phyloP scores from a whole-genome alignment of 2,888 invertebrate genomes.

The Xylota sylvarum region DNA sequence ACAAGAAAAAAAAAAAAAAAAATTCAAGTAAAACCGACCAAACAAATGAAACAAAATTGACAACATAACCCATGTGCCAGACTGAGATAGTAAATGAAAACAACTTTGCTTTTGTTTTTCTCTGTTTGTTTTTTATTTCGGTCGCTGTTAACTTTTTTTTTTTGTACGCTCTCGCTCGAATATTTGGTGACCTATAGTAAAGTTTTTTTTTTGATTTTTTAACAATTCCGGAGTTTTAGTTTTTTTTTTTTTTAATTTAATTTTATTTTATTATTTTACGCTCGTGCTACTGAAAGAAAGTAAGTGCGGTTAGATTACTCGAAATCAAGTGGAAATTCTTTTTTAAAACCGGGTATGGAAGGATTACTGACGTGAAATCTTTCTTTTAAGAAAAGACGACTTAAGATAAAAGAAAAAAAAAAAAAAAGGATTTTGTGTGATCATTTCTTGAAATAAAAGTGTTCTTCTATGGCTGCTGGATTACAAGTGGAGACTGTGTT shows the following conservation, averaged over 20 bases:
- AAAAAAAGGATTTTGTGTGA: conserved; percentile 18
- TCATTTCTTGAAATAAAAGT: background rate
- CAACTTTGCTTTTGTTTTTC: conserved; percentile 52
- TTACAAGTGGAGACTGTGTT: background rate
- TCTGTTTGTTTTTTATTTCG: conserved; percentile 38
- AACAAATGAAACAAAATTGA: background rate
- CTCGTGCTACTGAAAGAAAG: background rate
- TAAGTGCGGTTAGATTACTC: background rate
- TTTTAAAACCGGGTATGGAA: background rate
- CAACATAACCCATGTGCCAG: conserved; percentile 15
- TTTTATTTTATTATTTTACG: conserved; percentile 14
- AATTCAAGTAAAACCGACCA: background rate
- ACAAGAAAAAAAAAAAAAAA: background rate
- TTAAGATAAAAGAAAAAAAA: background rate
- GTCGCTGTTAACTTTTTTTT: conserved; percentile 11
- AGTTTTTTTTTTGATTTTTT: conserved; percentile 16
- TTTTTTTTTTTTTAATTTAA: conserved; percentile 21
- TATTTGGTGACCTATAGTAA: conserved; percentile 22
- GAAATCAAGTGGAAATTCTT: background rate
- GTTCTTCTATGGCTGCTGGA: conserved; percentile 6
- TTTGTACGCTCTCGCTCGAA: background rate
- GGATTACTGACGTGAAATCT: conserved; percentile 10
- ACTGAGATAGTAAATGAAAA: conserved; percentile 48
- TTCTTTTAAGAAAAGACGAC: background rate
- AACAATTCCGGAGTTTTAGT: conserved; percentile 23